phyloP scores from a whole-genome alignment of 2,797 vertebrate genomes.

The Anniella stebbinsi region DNA sequence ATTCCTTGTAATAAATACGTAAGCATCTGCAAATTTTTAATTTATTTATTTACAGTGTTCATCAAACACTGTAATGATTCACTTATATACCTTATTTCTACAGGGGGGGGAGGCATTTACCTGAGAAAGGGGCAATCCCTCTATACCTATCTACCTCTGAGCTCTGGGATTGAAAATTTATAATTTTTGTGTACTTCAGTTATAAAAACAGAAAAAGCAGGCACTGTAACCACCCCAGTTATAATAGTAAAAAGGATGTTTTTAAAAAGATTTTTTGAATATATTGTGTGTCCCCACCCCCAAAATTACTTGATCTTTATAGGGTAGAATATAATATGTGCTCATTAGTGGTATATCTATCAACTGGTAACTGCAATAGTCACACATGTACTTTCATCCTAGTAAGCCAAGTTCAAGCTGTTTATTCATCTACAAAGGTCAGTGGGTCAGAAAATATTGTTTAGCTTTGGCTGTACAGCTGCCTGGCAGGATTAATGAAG shows the following conservation, averaged over 20 bases:
- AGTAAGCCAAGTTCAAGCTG: neutral
- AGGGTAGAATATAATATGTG: neutral
- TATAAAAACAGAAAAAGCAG: neutral
- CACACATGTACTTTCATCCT: neutral
- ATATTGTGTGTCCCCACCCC: neutral
- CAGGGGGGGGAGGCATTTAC: neutral
- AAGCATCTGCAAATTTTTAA: neutral
- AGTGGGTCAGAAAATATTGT: neutral
- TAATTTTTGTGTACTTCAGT: neutral
- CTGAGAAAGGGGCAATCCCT: neutral
- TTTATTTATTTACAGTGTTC: neutral
- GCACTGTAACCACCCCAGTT: neutral
- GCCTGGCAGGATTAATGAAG: neutral
- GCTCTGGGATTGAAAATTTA: neutral
- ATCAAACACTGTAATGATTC: neutral
- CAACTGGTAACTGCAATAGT: neutral
- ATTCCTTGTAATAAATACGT: neutral
- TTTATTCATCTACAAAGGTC: neutral
- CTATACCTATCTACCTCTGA: neutral
- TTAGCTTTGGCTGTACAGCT: neutral
- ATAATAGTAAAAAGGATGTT: neutral
- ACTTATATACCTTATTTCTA: neutral
- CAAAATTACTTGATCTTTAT: neutral
- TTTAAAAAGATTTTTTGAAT: neutral
- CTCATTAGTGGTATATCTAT: neutral